Percentiles rank a stretch among this genome's conserved stretches.
Evolutionary conservation across 2,113 vertebrate species (phyloP).

Genomic region (Circaetus cinerascens): DNA sequence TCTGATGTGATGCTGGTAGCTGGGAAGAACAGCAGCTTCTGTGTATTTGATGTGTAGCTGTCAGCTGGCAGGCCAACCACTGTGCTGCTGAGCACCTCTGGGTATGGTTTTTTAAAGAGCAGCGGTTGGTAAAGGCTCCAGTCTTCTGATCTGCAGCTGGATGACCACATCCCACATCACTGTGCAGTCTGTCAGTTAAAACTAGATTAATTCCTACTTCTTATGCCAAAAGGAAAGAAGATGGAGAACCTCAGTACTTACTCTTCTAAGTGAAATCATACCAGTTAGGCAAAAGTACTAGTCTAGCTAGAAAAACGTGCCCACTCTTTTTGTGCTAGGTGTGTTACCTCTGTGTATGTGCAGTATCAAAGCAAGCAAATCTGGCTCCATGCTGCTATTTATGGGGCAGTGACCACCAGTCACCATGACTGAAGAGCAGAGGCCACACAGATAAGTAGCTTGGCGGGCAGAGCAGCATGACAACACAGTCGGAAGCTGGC

Average conservation of each 20-base stretch:
- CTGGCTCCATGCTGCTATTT: not conserved
- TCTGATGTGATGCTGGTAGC: not conserved
- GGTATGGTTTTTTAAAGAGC: not conserved
- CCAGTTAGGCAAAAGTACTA: not conserved
- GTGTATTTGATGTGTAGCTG: not conserved
- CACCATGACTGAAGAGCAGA: not conserved
- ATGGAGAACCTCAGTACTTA: not conserved
- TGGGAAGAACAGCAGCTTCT: not conserved
- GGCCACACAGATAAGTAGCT: not conserved
- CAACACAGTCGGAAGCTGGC: not conserved
- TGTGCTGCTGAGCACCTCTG: not conserved
- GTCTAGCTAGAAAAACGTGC: not conserved
- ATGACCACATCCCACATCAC: not conserved
- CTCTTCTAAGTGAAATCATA: not conserved
- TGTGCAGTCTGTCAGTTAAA: not conserved
- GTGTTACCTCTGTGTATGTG: not conserved
- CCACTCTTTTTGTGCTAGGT: accelerated
- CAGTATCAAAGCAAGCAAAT: not conserved
- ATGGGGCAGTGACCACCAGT: not conserved
- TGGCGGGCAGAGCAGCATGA: not conserved
- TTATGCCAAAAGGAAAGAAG: not conserved
- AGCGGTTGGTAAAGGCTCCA: not conserved
- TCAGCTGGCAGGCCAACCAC: not conserved
- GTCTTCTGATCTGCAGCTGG: not conserved
- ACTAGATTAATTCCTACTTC: not conserved